Percentiles rank a stretch among this genome's conserved stretches.
These are phyloP conservation scores for Latrodectus elegans DNA, from an alignment of 2,888 invertebrate species.

Conservation along the genomic window DNA sequence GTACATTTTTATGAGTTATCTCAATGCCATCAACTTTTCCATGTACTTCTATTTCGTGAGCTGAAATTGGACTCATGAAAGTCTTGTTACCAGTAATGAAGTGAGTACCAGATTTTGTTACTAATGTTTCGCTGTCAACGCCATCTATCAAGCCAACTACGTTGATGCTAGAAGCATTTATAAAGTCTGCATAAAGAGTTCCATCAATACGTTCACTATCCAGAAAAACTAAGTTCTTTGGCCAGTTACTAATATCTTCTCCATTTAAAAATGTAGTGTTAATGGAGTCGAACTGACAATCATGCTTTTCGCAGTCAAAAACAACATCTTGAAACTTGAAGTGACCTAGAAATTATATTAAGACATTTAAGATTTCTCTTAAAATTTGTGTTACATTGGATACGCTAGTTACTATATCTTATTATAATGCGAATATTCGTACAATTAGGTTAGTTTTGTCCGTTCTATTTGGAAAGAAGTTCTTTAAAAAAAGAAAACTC, in stretches of 20 bases:
- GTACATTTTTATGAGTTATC: conserved; percentile 45
- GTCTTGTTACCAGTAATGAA: conserved; percentile 58
- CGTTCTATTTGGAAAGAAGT: too few species aligned
- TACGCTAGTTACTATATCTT: too few species aligned
- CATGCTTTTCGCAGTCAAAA: conserved; percentile 49
- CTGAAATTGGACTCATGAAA: conserved; percentile 18
- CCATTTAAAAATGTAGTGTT: conserved; percentile 53
- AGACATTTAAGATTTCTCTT: too few species aligned
- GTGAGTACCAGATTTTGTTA: conserved; percentile 66
- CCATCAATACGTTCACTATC: conserved; percentile 55
- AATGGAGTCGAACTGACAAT: conserved; percentile 48
- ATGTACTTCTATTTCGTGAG: conserved; percentile 44
- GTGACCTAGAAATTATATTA: conserved; percentile 20
- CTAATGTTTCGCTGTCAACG: conserved; percentile 41
- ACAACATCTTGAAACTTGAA: conserved; percentile 52
- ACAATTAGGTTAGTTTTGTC: too few species aligned
- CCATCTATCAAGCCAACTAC: conserved; percentile 59
- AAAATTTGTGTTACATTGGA: too few species aligned
- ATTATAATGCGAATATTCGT: too few species aligned
- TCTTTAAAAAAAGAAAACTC: too few species aligned
- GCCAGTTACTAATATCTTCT: conserved; percentile 53
- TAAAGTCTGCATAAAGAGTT: conserved; percentile 38
- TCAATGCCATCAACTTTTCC: conserved; percentile 59
- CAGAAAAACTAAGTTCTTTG: conserved; percentile 46
- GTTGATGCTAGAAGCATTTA: conserved; percentile 36